Base-by-base conservation (phyloP, 2,888 invertebrate species). In the Drosophila macrospina region DNA sequence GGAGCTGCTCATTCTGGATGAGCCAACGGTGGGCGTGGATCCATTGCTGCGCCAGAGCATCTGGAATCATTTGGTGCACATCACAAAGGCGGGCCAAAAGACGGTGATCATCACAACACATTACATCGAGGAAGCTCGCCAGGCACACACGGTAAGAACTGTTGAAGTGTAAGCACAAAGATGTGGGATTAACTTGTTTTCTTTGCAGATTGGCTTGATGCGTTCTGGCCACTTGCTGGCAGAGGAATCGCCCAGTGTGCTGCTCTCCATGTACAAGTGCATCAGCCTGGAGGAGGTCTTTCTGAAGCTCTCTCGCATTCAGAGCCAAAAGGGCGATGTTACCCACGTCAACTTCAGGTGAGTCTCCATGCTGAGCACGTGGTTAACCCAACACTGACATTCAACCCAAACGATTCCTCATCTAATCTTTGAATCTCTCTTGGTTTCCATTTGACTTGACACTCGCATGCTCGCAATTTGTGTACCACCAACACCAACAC, bases 121-220 rank as follows among this genome's bases (percentile, higher is more conserved):
- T 95, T 98, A 98, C 90, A 98, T 98, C 69, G 98, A 98, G 92
- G 98, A 98, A 93, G 98, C 98, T 16, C 93, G 97, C 80, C 97
- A 97, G 93, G 97, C 97, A 69, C 96, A 97, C 91, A 94, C 96
- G 90, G 97, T 97, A 92, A 94, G 94, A 93, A 28, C 6, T 2
- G 6, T 0, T 0, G 8, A 7, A 0, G 1, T 6, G 2, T 28
- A 28, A 7, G 1, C 0, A 39, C 16, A 5, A 37, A 10, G 8
- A 24, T 0, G 0, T 20, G 20, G 1, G 5, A 13, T 4, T 20
- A 47, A 32, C 4, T n/a, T 4, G 1, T 20, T 2, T 13, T 24
- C 0, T 67, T 85, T 80, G 37, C 92, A 98, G 98, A 98, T 98
- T 91, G 98, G 98, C 67, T 93, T 98, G 80, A 98, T 98, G 98